Base-by-base conservation (phyloP, 2,888 invertebrate species). In the Liodrosophila aerea region DNA sequence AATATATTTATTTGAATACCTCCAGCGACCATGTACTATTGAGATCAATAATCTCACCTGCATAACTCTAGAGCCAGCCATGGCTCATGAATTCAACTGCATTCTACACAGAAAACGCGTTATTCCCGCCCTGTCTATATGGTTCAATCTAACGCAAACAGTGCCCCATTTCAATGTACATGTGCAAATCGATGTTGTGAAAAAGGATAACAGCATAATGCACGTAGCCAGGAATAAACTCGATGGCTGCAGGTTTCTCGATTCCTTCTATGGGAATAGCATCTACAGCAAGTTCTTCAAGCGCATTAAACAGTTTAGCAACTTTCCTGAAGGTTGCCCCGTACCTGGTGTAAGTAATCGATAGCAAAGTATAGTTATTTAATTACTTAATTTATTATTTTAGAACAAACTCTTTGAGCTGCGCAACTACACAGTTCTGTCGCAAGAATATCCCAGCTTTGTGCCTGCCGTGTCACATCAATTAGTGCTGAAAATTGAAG, bases 161-260 rank as follows among this genome's bases (percentile, higher is more conserved):
- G 0, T 15, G 0, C 11, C 36, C 0, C 15, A 36, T 1, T 13
- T 49, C 0, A 7, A 7, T 16, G 2, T 67, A 0, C 0, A 16
- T 1, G 1, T 36, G 1, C 11, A 37, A 1, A 4, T 62, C 5
- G 34, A 39, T 1, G n/a, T 64, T 36, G 0, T 73, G 0, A 68
- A 60, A 7, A 74, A 63, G 54, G 73, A 73, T 30, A 76, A 77
- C 13, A 68, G 16, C 11, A 67, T 43, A 41, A 18, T 76, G 4
- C 74, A 41, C 16, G 8, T 78, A 0, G 46, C 63, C 0, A 34
- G 50, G 1, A 3, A 51, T 0, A 54, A 66, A 3, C 30, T 73
- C 11, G 60, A 85, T 50, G 81, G 69, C 7, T 85, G 85, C 46
- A 64, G 65, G 2, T 65, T 64, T 5, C 34, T 86, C 8, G 34